Conservation (phyloP, 2,113 vertebrate species). For the Ceuthmochares aereus region DNA sequence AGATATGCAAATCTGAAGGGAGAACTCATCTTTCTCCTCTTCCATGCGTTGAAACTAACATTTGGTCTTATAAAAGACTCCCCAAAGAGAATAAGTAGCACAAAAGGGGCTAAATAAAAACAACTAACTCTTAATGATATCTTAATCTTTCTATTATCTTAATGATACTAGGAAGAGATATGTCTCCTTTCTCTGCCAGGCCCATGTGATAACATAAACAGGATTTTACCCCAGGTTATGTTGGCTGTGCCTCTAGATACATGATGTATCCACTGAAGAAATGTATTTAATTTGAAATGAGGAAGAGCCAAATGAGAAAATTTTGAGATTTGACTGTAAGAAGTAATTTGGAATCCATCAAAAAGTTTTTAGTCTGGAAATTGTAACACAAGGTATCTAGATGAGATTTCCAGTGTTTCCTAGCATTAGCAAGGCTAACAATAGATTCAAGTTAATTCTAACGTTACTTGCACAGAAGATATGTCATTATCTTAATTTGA, state of each 20-base stretch:
- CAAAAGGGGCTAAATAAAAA: not conserved
- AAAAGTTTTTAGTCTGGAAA: not conserved
- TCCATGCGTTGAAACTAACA: not conserved
- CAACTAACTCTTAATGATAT: not conserved
- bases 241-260: not conserved
- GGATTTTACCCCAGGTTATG: not conserved
- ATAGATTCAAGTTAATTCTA: not conserved
- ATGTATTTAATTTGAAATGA: not conserved
- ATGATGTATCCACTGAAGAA: not conserved
- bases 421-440: not conserved
- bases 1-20: not conserved
- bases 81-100: not conserved
- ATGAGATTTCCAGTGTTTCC: not conserved
- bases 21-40: not conserved
- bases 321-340: not conserved
- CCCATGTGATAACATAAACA: not conserved
- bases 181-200: not conserved
- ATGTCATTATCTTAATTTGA: not conserved
- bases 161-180: not conserved
- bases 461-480: not conserved
- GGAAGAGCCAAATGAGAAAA: not conserved
- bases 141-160: no score
- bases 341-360: not conserved
- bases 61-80: not conserved
- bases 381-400: not conserved